phyloP scores from a whole-genome alignment of 1,140 invertebrate species.

The Lamellibrachia luymesi region DNA sequence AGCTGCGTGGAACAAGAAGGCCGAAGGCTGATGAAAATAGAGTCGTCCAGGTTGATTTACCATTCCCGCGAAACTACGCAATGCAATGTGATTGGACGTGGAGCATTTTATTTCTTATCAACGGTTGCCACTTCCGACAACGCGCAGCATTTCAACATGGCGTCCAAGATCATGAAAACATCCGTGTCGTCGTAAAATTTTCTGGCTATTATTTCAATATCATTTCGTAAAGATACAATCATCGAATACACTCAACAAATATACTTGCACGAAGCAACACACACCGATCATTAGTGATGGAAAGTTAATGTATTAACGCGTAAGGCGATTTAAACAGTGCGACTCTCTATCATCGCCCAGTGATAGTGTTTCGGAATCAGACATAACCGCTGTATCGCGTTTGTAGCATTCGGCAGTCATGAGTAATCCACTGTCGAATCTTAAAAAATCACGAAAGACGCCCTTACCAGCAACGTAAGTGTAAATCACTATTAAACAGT shows the following conservation, averaged over 20 bases:
- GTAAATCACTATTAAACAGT: not conserved
- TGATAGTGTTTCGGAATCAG: not conserved
- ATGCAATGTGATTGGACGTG: not conserved
- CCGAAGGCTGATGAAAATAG: not conserved
- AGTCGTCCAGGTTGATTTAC: not conserved
- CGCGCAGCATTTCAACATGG: not conserved
- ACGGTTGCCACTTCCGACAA: constrained; percentile 3
- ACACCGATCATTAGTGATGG: not conserved
- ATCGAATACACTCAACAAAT: not conserved
- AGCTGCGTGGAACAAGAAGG: not conserved
- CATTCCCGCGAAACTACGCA: not conserved
- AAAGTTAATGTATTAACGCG: not conserved
- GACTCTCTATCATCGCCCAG: not conserved
- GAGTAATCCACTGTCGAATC: not conserved
- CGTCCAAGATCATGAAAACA: not conserved
- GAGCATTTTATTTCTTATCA: not conserved
- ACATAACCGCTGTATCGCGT: not conserved
- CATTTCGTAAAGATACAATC: not conserved
- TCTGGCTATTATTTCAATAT: not conserved
- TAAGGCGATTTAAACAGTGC: not conserved
- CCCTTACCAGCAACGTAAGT: not conserved
- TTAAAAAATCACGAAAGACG: not conserved
- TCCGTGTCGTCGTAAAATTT: not conserved
- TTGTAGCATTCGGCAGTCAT: not conserved
- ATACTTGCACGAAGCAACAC: not conserved